phyloP scores from a whole-genome alignment of 2,888 invertebrate species.

The Melanotus villosus region DNA sequence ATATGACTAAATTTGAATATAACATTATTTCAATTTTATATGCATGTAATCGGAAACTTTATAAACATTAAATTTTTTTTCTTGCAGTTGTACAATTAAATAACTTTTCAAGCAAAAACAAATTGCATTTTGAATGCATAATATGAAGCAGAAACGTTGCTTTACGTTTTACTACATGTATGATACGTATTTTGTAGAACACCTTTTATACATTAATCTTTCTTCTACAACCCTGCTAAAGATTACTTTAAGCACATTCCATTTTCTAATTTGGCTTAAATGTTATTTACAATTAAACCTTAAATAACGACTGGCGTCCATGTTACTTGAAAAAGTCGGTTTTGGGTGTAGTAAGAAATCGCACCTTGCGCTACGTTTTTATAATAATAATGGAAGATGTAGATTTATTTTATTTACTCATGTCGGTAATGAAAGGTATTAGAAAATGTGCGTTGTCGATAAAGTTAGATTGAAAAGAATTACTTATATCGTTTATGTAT shows the following conservation, averaged over 20 bases:
- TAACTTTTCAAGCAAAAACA: slow-evolving; percentile 40
- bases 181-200: slow-evolving; percentile 44
- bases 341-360: slow-evolving; percentile 12
- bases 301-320: slow-evolving; percentile 5
- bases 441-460: slow-evolving; percentile 42
- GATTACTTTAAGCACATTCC: slow-evolving; percentile 33
- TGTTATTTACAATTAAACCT: slow-evolving; percentile 35
- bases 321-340: slow-evolving; percentile 2
- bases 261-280: slow-evolving; percentile 43
- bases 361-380: slow-evolving; percentile 18
- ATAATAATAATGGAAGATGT: slow-evolving; percentile 38
- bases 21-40: slow-evolving; percentile 26
- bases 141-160: slow-evolving; percentile 29
- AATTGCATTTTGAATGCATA: slow-evolving; percentile 44
- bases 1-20: slow-evolving; percentile 40
- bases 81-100: slow-evolving; percentile 33
- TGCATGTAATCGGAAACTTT: slow-evolving; percentile 30
- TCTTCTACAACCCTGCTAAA: slow-evolving; percentile 39
- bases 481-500: slow-evolving; percentile 29
- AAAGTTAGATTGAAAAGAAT: slow-evolving; percentile 9
- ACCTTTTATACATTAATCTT: slow-evolving; percentile 37
- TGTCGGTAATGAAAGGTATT: slow-evolving; percentile 30
- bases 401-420: slow-evolving; percentile 35
- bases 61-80: slow-evolving; percentile 36
- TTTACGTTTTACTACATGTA: slow-evolving; percentile 41